phyloP scores from a whole-genome alignment of 92 coral and sea anemone species.

The Zoanthus sociatus region DNA sequence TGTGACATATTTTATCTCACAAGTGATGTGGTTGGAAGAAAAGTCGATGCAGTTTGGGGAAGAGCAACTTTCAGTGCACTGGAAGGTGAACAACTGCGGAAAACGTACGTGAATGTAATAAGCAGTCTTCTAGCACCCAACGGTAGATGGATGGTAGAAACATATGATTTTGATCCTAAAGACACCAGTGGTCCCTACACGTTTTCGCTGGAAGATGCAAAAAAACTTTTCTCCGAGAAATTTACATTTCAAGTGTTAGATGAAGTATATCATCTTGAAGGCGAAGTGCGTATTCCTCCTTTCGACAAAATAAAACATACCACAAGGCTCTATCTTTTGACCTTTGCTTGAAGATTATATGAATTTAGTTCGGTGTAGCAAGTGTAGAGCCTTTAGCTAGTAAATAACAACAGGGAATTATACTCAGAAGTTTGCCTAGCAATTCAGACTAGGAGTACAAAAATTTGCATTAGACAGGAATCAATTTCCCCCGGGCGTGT shows the following conservation, averaged over 20 bases:
- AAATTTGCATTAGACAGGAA: no score
- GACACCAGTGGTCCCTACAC: neutral
- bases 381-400: no score
- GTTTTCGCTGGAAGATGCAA: neutral
- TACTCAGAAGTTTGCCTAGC: no score
- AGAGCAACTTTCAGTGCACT: conserved; percentile 39
- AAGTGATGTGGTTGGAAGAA: conserved; percentile 45
- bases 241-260: neutral
- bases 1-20: conserved; percentile 46
- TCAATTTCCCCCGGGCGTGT: no score
- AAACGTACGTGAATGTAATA: conserved; percentile 26
- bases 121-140: conserved; percentile 15
- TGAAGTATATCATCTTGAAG: neutral
- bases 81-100: no score
- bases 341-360: no score
- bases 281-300: no score
- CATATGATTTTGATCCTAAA: conserved; percentile 4
- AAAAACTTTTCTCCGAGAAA: neutral
- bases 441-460: no score
- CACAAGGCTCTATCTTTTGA: no score
- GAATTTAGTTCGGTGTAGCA: no score
- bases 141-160: conserved; percentile 55
- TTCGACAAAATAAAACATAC: no score
- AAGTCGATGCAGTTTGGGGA: conserved; percentile 65
- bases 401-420: no score